A percentile compares a stretch with the other conserved stretches of the same genome.
These are phyloP conservation scores for Emydoidea blandingii DNA, from an alignment of 2,797 vertebrate species.

Conservation along the genomic window DNA sequence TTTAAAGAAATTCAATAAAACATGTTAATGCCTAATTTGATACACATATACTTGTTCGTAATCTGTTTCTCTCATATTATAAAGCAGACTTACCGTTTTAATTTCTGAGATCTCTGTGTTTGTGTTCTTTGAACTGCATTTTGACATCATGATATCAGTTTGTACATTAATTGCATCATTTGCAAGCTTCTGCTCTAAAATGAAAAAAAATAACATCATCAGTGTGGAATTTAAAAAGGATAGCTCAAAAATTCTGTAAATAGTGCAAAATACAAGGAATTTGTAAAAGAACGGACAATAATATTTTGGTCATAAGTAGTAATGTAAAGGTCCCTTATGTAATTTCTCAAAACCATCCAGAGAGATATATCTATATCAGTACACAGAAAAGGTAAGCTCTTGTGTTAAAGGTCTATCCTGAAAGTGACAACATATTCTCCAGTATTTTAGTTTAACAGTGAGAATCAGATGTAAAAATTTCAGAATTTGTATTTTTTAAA, in stretches of 20 bases:
- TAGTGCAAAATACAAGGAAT: slow-evolving; percentile 17
- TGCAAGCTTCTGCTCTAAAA: slow-evolving; percentile 78
- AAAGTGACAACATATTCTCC: neutral
- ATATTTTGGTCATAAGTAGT: neutral
- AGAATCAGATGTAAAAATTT: neutral
- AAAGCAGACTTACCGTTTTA: slow-evolving; percentile 85
- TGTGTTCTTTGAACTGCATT: slow-evolving; percentile 82
- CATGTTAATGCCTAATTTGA: neutral
- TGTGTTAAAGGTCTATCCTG: neutral
- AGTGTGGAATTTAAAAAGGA: neutral
- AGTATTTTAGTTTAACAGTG: neutral
- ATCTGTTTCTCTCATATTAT: neutral
- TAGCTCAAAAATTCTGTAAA: slow-evolving; percentile 25
- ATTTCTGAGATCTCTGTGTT: slow-evolving; percentile 79
- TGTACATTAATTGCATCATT: slow-evolving; percentile 82
- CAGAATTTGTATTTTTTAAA: neutral
- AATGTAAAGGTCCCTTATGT: neutral
- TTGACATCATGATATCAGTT: slow-evolving; percentile 88
- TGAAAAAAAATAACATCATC: slow-evolving; percentile 47
- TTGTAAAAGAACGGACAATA: neutral
- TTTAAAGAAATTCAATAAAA: neutral
- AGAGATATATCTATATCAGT: neutral
- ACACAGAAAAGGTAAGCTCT: neutral
- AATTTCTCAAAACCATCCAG: neutral
- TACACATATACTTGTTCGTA: neutral